Percentiles rank a stretch among this genome's conserved stretches.
Conservation (phyloP, 1,140 invertebrate species). For the Copidosoma floridanum region DNA sequence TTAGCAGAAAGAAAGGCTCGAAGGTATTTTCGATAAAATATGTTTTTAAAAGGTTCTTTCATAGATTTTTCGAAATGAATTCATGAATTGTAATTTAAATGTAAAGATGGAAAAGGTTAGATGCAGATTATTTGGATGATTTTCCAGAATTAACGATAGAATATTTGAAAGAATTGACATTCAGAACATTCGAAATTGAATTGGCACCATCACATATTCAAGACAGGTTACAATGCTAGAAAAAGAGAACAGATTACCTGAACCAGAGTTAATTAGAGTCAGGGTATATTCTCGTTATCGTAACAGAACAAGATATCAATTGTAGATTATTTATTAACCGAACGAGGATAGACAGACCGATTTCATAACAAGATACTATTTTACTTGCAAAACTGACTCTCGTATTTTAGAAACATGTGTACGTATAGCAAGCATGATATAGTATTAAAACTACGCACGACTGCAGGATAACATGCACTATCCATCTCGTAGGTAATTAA, state of each 20-base stretch:
- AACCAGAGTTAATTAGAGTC: background rate
- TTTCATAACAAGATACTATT: no score
- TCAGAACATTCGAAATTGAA: background rate
- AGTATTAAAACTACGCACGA: no score
- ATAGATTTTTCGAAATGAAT: no score
- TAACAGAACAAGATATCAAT: background rate
- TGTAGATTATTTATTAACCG: background rate
- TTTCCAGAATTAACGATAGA: background rate
- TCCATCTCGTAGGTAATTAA: no score
- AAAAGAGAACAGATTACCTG: background rate
- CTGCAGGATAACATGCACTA: no score
- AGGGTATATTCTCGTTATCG: background rate
- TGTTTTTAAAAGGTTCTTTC: no score
- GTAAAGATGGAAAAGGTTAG: background rate
- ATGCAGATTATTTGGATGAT: background rate
- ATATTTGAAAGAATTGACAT: conserved; percentile 2
- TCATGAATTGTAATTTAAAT: no score
- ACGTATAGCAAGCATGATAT: no score
- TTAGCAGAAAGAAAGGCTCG: background rate
- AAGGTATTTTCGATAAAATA: no score
- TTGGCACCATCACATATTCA: conserved; percentile 1
- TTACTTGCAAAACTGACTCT: no score
- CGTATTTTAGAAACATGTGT: no score
- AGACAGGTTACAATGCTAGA: background rate
- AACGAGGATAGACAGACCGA: background rate